These are phyloP conservation scores for Zenarchopterus dispar DNA, from an alignment of 2,797 vertebrate species.

Conservation along the genomic window DNA sequence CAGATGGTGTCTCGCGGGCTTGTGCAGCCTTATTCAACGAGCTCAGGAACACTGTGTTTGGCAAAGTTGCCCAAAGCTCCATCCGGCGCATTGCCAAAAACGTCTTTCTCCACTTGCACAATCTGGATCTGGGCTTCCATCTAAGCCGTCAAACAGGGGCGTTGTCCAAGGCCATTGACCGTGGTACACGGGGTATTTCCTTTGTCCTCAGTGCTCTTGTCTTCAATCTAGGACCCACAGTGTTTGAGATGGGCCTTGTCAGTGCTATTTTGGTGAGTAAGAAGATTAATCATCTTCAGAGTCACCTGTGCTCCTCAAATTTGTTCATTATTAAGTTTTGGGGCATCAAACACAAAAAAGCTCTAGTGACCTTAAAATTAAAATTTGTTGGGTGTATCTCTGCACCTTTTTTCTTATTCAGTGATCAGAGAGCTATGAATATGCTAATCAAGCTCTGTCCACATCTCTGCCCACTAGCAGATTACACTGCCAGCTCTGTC, in stretches of 20 bases:
- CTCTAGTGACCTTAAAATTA: too few relatives aligned
- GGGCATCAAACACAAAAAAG: too few relatives aligned
- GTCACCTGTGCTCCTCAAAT: too few relatives aligned
- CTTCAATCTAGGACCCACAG: slow-evolving; percentile 95
- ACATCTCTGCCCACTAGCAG: too few relatives aligned
- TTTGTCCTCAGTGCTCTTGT: slow-evolving; percentile 95
- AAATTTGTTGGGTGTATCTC: too few relatives aligned
- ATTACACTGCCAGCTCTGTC: too few relatives aligned
- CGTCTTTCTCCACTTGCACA: slow-evolving; percentile 97
- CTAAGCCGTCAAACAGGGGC: slow-evolving; percentile 96
- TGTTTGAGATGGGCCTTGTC: slow-evolving; percentile 95
- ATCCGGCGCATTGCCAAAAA: slow-evolving; percentile 96
- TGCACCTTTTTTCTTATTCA: too few relatives aligned
- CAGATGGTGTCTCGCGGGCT: slow-evolving; percentile 92
- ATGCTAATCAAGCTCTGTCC: too few relatives aligned
- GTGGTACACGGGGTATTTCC: slow-evolving; percentile 92
- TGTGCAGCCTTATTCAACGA: slow-evolving; percentile 94
- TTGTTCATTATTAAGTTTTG: too few relatives aligned
- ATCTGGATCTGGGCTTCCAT: slow-evolving; percentile 94
- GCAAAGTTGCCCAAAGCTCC: slow-evolving; percentile 97
- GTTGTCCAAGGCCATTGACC: slow-evolving; percentile 96
- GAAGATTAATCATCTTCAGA: neutral
- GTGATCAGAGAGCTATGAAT: too few relatives aligned
- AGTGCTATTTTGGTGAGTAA: slow-evolving; percentile 90
- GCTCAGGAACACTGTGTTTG: slow-evolving; percentile 94